Percentiles rank a stretch among this genome's conserved stretches.
Evolutionary conservation across 2,888 invertebrate genomes (phyloP).

Genomic region (Emmelina monodactyla): DNA sequence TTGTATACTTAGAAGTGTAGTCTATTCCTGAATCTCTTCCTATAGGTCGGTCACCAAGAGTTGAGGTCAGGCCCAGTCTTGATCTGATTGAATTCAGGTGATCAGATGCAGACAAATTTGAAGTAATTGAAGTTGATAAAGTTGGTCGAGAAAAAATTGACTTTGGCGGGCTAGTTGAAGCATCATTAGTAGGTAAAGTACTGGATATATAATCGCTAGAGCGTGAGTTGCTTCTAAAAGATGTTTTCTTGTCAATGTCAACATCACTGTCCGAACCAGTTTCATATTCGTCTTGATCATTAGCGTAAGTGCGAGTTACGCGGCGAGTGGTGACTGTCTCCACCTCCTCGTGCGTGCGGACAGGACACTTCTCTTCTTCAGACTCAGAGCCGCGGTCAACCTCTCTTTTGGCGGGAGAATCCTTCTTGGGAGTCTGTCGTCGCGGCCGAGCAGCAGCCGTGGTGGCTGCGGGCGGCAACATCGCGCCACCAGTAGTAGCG

Average conservation of each 20-base stretch:
- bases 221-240: conserved; percentile 41
- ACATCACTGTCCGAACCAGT: conserved; percentile 77
- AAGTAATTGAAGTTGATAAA: conserved; percentile 11
- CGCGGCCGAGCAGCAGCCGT: conserved; percentile 39
- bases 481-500: conserved; percentile 47
- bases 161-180: conserved; percentile 38
- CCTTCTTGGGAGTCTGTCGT: conserved; percentile 42
- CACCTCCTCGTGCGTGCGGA: conserved; percentile 53
- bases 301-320: conserved; percentile 52
- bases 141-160: conserved; percentile 50
- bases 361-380: conserved; percentile 45
- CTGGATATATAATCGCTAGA: conserved; percentile 54
- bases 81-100: conserved; percentile 67
- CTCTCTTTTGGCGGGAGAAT: conserved; percentile 47
- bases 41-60: conserved; percentile 41
- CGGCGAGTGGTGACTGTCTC: conserved; percentile 62
- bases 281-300: conserved; percentile 69
- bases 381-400: conserved; percentile 49
- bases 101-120: conserved; percentile 42
- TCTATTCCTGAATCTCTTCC: conserved; percentile 27
- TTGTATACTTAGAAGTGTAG: conserved; percentile 33
- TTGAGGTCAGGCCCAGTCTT: conserved; percentile 60
- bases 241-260: conserved; percentile 53
- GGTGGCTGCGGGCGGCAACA: conserved; percentile 59
- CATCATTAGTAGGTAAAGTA: conserved; percentile 37